Conservation (phyloP, 2,888 invertebrate species). For the Macrophya annulata region DNA sequence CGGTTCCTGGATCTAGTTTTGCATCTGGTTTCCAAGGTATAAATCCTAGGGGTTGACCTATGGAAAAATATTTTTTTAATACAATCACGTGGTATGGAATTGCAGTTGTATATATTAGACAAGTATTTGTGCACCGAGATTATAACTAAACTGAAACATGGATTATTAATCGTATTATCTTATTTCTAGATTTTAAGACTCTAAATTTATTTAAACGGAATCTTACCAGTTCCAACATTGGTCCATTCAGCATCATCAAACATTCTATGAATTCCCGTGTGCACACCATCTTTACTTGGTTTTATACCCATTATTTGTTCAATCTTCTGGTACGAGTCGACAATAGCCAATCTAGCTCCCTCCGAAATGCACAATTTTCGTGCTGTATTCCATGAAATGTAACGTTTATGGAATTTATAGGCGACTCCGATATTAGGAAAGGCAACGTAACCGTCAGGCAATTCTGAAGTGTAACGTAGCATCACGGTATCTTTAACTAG, state of each 20-base stretch:
- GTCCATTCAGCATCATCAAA: constrained; percentile 11
- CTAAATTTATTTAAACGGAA: background rate
- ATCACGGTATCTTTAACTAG: background rate
- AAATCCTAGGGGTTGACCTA: constrained; percentile 7
- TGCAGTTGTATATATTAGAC: background rate
- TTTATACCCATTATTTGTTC: background rate
- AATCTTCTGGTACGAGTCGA: constrained; percentile 17
- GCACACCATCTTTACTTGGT: background rate
- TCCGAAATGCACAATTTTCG: constrained; percentile 8
- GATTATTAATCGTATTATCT: too few species aligned
- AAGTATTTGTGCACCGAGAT: background rate
- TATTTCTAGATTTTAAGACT: too few species aligned
- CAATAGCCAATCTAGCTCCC: background rate
- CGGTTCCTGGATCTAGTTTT: background rate
- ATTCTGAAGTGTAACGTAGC: too few species aligned
- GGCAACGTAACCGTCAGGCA: constrained; percentile 10
- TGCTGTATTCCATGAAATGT: background rate
- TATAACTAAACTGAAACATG: too few species aligned
- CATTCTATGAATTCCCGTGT: constrained; percentile 12
- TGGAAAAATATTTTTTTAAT: background rate
- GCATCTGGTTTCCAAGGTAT: constrained; percentile 36
- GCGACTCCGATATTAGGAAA: constrained; percentile 33
- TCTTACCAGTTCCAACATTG: constrained; percentile 1
- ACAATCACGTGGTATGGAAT: background rate
- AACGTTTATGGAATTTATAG: background rate